Base-by-base conservation (phyloP, 2,888 invertebrate genomes). In the Hecatera dysodea region DNA sequence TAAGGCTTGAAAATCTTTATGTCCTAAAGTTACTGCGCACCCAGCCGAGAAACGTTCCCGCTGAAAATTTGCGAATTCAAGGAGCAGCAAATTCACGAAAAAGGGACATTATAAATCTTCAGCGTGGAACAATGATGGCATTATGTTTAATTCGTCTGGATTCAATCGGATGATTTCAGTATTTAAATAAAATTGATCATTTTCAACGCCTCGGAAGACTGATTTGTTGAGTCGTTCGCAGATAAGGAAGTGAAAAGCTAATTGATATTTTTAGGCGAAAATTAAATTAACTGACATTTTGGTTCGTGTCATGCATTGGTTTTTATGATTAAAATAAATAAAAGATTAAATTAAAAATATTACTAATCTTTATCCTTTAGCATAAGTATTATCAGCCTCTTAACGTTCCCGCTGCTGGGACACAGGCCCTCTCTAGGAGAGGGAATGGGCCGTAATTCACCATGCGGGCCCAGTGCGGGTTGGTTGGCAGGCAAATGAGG, bases 21-120 rank as follows among this genome's bases (percentile, higher is more conserved):
- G 50, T 44, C 39, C 24, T 22, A 39, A 73, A 83, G 71, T 81
- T 71, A 77, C 61, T 50, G 42, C 17, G 68, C 78, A 39, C 50
- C 67, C 64, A 62, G 53, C 63, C 78, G 68, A 62, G 29, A 69
- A 69, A 81, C 56, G 68, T 42, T 68, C 44, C 27, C 55, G 56
- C 42, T 15, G 15, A 46, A 44, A 75, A 63, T 71, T 77, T 63
- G 24, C 11, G 63, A 67, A 70, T 64, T 83, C 55, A 59, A 67
- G 56, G 48, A 68, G 55, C 64, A 63, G 56, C 39, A 57, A 67
- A 55, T 72, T 81, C 29, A 57, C 42, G 42, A 63, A 77, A 75
- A 77, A 61, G 60, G 57, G 8, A 70, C 27, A 83, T 77, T 70
- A 64, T 72, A 70, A 29, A 71, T 69, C 44, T 72, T 65, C 60